These are phyloP conservation scores for Dorcus parallelipipedus DNA, from an alignment of 2,888 invertebrate genomes.

Conservation along the genomic window DNA sequence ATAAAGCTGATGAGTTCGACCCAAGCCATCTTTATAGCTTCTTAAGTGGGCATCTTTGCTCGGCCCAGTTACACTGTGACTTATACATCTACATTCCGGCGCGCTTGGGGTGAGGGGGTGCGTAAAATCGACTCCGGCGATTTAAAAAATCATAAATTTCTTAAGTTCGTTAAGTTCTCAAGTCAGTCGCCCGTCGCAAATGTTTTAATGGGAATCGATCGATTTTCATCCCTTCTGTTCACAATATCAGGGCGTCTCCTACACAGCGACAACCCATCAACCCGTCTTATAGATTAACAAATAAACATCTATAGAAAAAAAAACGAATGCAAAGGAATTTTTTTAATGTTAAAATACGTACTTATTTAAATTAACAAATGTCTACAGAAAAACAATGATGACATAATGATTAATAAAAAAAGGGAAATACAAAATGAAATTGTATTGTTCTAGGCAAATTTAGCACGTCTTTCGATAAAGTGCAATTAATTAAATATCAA, in stretches of 20 bases:
- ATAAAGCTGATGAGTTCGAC: constrained; percentile 16
- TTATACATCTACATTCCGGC: background rate
- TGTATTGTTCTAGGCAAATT: too few relatives aligned
- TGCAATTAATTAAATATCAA: too few relatives aligned
- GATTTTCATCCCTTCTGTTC: constrained; percentile 4
- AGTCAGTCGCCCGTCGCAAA: constrained; percentile 21
- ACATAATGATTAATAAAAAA: too few relatives aligned
- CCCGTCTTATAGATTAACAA: constrained; percentile 40
- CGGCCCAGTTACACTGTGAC: constrained; percentile 11
- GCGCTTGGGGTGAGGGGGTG: background rate
- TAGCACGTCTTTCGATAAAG: too few relatives aligned
- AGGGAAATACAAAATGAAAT: too few relatives aligned
- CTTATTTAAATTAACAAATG: too few relatives aligned
- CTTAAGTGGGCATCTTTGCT: constrained; percentile 17
- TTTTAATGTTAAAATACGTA: too few relatives aligned
- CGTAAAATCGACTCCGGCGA: constrained; percentile 7
- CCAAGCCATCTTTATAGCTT: constrained; percentile 12
- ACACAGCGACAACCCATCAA: constrained; percentile 19
- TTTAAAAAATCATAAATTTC: constrained; percentile 17
- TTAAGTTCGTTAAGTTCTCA: constrained; percentile 11
- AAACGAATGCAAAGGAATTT: constrained; percentile 24
- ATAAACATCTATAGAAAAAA: constrained; percentile 35
- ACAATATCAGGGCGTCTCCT: background rate
- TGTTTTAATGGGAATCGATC: constrained; percentile 21
- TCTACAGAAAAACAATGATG: too few relatives aligned